Evolutionary conservation across 1,140 invertebrate species (phyloP), one percentile per base, ranked within the genome.

Genomic region (Campoletis sonorensis): DNA sequence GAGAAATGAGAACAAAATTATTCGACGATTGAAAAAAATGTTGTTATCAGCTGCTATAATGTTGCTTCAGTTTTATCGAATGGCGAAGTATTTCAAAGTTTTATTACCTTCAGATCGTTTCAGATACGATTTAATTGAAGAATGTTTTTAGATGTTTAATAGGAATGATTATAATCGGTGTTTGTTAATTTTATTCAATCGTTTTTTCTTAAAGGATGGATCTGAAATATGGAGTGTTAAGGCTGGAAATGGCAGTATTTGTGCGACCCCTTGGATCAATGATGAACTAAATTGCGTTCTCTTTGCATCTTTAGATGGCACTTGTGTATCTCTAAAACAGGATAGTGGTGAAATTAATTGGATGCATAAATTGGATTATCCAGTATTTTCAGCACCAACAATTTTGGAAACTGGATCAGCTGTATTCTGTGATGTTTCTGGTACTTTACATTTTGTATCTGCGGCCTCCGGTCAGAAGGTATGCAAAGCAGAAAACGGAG

Each of bases 321-420:
- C 89, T 21, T 93, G 95, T 80, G 85, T 93, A 23, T 92, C 93
- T 30, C 83, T 94, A 4, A 84, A 90, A 30, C 88, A 92, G 71
- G 88, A 88, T 37, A 86, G 86, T 18, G 93, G 94, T 1, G 82
- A 85, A 70, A 77, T 93, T 30, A 45, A 85, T 64, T 95, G 95
- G 95, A 92, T 89, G 37, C 87, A 88, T 54, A 89, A 92, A 79
- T 84, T 94, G 2, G 80, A 85, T 40, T 93, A 94, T 84, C 95
- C 95, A 7, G 89, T 96, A 78, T 96, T 96, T 89, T 93, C 94
- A 4, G 93, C 93, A 30, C 94, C 95, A 1, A 87, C 87, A 33
- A 87, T 92, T n/a, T 91, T 92, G 30, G 86, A 92, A 26, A 88
- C 86, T 26, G 92, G 91, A 51, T 86, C 92, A 71, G 91, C 91